A percentile compares a stretch with the other conserved stretches of the same genome.
These are phyloP conservation scores for Aurelia sp. DNA, from an alignment of 30 jellyfish, hydroid and myxozoan genomes.

Conservation along the genomic window DNA sequence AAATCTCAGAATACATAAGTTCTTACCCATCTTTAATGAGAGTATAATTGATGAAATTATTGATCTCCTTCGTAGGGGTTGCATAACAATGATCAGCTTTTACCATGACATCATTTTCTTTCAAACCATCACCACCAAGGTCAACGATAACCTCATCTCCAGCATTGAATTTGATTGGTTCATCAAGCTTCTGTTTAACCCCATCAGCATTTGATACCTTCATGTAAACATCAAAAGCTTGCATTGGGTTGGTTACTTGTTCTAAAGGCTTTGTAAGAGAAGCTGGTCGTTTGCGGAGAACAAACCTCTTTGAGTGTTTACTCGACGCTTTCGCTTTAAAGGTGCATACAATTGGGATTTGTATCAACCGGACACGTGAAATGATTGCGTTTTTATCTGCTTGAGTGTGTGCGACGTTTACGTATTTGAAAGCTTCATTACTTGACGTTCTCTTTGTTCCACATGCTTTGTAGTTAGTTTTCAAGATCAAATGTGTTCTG, in stretches of 20 bases:
- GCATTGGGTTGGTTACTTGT: slow-evolving; percentile 24
- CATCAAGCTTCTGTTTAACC: slow-evolving; percentile 12
- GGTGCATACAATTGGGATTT: slow-evolving; percentile 48
- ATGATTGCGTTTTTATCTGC: slow-evolving; percentile 48
- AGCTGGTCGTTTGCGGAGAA: background rate
- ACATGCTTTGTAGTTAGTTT: slow-evolving; percentile 37
- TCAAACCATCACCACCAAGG: slow-evolving; percentile 25
- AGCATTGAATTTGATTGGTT: slow-evolving; percentile 37
- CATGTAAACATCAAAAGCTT: slow-evolving; percentile 37
- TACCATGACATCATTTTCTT: slow-evolving; percentile 32
- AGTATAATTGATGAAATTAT: slow-evolving; percentile 22
- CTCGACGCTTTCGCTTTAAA: slow-evolving; percentile 11
- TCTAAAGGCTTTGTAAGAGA: slow-evolving; percentile 16
- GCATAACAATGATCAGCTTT: slow-evolving; percentile 50
- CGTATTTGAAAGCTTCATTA: slow-evolving; percentile 15
- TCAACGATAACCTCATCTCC: slow-evolving; percentile 64
- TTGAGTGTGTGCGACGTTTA: slow-evolving; percentile 42
- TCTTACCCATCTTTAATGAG: slow-evolving; percentile 53
- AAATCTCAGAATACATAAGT: too few relatives aligned
- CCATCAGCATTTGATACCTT: slow-evolving; percentile 37
- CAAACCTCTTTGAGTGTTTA: slow-evolving; percentile 5
- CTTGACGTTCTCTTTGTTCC: slow-evolving; percentile 37
- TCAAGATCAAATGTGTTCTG: slow-evolving; percentile 62
- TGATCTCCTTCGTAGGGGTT: slow-evolving; percentile 58
- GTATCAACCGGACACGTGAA: slow-evolving; percentile 55